Evolutionary conservation across 2,797 vertebrate species (phyloP).

Genomic region (Okamejei kenojei): DNA sequence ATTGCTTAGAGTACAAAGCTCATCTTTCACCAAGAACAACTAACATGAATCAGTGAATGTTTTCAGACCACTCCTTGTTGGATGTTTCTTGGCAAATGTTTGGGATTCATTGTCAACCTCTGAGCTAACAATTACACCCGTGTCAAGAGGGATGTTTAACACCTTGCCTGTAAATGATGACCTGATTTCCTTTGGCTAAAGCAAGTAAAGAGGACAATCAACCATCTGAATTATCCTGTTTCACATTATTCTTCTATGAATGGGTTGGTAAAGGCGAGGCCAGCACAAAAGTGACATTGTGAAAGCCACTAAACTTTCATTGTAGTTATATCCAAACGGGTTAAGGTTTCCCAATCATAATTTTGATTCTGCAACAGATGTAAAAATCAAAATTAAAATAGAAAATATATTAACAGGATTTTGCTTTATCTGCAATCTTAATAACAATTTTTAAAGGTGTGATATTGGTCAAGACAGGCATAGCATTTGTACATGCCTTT

Average conservation of each 20-base stretch:
- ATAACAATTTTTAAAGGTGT: not conserved
- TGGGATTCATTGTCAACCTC: not conserved
- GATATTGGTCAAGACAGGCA: not conserved
- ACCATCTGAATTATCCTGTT: not conserved
- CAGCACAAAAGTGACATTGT: not conserved
- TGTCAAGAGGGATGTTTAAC: not conserved
- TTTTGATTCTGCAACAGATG: not conserved
- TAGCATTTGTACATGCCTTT: not conserved
- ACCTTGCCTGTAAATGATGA: constrained; percentile 8
- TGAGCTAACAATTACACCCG: not conserved
- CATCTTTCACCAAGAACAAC: not conserved
- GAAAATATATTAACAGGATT: not conserved
- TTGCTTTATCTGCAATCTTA: not conserved
- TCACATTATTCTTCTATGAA: not conserved
- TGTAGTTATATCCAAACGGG: not conserved
- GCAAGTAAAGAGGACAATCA: not conserved
- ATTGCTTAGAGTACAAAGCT: not conserved
- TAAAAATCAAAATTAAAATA: not conserved
- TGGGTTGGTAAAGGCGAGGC: not conserved
- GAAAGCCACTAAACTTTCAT: not conserved
- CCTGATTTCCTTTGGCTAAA: not conserved
- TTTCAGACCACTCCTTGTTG: not conserved
- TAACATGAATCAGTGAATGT: not conserved
- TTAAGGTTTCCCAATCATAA: not conserved
- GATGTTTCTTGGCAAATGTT: constrained; percentile 12